Evolutionary conservation across 2,888 invertebrate species (phyloP), one percentile per base, ranked within the genome.

Genomic region (Rotaria socialis): DNA sequence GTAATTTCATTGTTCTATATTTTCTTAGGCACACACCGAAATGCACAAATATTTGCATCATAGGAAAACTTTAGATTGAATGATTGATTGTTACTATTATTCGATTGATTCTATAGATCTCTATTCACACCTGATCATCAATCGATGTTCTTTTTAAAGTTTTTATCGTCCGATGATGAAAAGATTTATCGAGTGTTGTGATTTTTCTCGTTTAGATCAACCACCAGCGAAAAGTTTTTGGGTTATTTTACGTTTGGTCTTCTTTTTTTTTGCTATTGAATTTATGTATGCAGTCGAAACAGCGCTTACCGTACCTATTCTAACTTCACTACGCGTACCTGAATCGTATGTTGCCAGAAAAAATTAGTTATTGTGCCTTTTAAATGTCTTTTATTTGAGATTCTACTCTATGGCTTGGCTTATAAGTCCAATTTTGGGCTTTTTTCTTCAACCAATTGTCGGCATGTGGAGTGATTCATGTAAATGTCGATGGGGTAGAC

Each of bases 391-490:
- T 35, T 58, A 6, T 7, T 86, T 19, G 47, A 86, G 86, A 41
- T 43, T 86, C 19, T 86, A 85, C 80, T 86, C 86, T 35, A 92
- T 97, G 86, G 96, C 96, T 50, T 97, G 97, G 97, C 96, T 96
- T 6, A 91, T 97, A 43, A 96, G 96, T 85, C 97, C 97, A 0
- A 92, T 97, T 35, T 94, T 97, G 84, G 97, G 97, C 86, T 96
- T 97, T 92, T 96, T 97, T 90, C 93, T 96, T 88, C 96, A 96
- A 0, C 97, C 97, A 1, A 92, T 97, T 87, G 92, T 97, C 88
- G 97, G 97, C 0, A 96, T 96, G 0, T 91, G 96, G 88, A 96
- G 96, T 91, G 97, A 97, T 92, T 93, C 95, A 86, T 97, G 97
- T 90, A 93, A 94, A 85, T 93, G 94, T 10, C 93, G 92, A 87